Conservation (phyloP, 2,888 invertebrate genomes). For the Slavum lentiscoides region DNA sequence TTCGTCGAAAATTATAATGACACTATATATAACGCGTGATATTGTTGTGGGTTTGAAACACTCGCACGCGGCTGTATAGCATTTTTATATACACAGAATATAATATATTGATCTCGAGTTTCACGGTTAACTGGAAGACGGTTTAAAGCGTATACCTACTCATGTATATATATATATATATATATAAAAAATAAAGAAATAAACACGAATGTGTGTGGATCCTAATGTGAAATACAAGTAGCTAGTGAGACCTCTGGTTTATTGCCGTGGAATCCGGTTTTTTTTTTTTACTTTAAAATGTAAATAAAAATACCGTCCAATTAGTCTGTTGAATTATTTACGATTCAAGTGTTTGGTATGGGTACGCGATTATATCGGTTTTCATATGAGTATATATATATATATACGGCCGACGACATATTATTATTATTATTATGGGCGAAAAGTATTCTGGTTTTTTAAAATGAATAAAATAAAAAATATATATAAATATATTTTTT, state of each 20-base stretch:
- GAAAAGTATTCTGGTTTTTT: conserved; percentile 34
- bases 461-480: too few species aligned
- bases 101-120: conserved; percentile 28
- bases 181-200: conserved; percentile 35
- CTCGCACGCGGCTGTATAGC: too few species aligned
- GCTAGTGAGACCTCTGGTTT: not conserved
- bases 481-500: too few species aligned
- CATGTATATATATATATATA: too few species aligned
- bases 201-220: conserved; percentile 20
- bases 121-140: conserved; percentile 25
- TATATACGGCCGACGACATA: conserved; percentile 25
- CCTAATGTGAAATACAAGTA: conserved; percentile 49
- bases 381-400: conserved; percentile 5
- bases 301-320: conserved; percentile 53
- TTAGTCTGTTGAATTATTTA: conserved; percentile 53
- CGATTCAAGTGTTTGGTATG: conserved; percentile 29
- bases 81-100: not conserved
- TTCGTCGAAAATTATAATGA: too few species aligned
- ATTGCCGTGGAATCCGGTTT: conserved; percentile 41
- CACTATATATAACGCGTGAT: too few species aligned
- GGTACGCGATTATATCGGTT: conserved; percentile 44
- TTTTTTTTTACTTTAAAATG: conserved; percentile 9
- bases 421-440: conserved; percentile 35
- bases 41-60: too few species aligned
- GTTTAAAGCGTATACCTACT: not conserved